phyloP scores from a whole-genome alignment of 2,797 vertebrate species.

The Macrochelys suwanniensis region DNA sequence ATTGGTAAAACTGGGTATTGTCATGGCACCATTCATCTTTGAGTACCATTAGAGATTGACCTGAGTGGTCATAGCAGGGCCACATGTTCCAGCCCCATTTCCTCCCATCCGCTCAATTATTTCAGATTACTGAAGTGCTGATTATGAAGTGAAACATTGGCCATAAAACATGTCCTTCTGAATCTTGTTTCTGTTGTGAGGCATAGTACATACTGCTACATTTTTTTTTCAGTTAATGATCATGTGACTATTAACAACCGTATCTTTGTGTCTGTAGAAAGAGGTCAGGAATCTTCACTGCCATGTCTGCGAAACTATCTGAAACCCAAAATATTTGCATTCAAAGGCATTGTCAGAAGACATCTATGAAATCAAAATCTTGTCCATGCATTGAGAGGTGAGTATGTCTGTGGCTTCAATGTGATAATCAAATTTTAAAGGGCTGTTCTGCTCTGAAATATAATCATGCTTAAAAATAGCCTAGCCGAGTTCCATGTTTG shows the following conservation, averaged over 20 bases:
- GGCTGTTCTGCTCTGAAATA: not conserved
- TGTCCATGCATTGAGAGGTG: slow-evolving; percentile 70
- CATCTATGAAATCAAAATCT: fast-evolving
- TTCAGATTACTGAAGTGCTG: not conserved
- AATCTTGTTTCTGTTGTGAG: not conserved
- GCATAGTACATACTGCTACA: not conserved
- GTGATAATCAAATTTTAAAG: not conserved
- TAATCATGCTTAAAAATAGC: not conserved
- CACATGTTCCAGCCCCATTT: not conserved
- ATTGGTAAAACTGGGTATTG: not conserved
- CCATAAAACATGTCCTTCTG: not conserved
- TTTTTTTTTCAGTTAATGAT: not conserved
- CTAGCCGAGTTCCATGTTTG: not conserved
- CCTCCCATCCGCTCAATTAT: not conserved
- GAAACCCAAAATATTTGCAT: not conserved
- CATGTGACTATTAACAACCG: slow-evolving; percentile 6
- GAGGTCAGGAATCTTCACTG: not conserved
- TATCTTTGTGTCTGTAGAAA: slow-evolving; percentile 10
- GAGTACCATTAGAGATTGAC: not conserved
- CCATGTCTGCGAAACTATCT: not conserved
- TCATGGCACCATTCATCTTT: fast-evolving
- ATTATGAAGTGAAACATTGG: not conserved
- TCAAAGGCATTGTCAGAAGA: not conserved
- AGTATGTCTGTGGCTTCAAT: not conserved
- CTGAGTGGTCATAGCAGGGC: not conserved